Conservation (phyloP, 2,797 vertebrate species). For the Threskiornis aethiopicus region DNA sequence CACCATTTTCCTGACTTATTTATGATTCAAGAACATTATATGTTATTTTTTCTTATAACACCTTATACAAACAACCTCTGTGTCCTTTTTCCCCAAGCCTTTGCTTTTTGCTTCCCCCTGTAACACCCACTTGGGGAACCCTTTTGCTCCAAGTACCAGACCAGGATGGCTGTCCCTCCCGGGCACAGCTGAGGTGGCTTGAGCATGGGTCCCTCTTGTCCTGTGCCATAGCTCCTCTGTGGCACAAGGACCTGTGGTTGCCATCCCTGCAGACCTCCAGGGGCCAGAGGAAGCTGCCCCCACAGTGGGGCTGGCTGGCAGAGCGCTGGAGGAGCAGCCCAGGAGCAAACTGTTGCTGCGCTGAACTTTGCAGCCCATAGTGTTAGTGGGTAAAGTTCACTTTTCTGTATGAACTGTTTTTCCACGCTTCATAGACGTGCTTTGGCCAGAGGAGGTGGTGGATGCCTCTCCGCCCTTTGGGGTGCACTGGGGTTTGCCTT, state of each 20-base stretch:
- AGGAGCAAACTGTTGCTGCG: neutral
- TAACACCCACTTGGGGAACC: neutral
- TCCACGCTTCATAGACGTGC: accelerated
- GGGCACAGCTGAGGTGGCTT: neutral
- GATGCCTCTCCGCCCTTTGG: neutral
- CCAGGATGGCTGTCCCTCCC: neutral
- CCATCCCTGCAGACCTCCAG: neutral
- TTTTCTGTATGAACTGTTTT: neutral
- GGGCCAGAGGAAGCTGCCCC: neutral
- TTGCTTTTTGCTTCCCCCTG: neutral
- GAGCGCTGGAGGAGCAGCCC: too few species aligned
- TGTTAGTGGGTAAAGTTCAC: neutral
- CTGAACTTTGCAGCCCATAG: neutral
- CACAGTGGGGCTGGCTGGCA: accelerated
- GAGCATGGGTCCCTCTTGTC: neutral
- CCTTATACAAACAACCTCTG: neutral
- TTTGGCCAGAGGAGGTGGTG: neutral
- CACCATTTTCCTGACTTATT: neutral
- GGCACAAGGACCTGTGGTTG: neutral
- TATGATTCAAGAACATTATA: neutral
- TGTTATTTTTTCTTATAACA: neutral
- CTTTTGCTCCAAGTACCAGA: neutral
- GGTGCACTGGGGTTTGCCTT: neutral
- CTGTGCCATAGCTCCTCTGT: neutral
- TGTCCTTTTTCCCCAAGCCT: neutral